Evolutionary conservation across 2,797 vertebrate species (phyloP).

Genomic region (Anomalospiza imberbis): DNA sequence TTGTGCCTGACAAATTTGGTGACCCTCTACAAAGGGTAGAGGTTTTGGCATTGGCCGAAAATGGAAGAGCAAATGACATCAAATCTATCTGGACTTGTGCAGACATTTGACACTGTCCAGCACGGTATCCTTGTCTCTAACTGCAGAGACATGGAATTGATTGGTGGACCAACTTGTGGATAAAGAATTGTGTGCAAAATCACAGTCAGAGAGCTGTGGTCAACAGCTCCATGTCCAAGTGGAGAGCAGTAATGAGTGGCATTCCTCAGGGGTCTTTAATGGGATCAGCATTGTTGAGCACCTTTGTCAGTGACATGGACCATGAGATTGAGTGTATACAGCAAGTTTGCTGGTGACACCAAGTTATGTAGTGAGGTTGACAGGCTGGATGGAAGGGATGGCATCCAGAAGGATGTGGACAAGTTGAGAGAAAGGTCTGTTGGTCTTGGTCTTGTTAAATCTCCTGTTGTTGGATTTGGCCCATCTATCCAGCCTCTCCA

Average conservation of each 20-base stretch:
- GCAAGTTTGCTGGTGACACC: background rate
- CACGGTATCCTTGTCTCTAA: background rate
- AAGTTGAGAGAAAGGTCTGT: background rate
- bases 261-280: background rate
- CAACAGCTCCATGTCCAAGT: background rate
- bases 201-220: background rate
- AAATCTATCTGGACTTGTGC: background rate
- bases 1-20: background rate
- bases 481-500: background rate
- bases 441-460: background rate
- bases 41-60: fast-evolving
- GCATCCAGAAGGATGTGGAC: background rate
- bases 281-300: background rate
- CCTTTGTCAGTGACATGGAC: background rate
- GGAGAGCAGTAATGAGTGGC: background rate
- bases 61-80: background rate
- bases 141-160: background rate
- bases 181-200: background rate
- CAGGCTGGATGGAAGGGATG: fast-evolving
- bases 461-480: background rate
- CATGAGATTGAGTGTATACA: background rate
- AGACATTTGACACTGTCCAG: background rate
- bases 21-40: background rate
- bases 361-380: background rate
- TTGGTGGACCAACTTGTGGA: background rate